Evolutionary conservation across 2,113 vertebrate species (phyloP).

Genomic region (Pseudois nayaur): DNA sequence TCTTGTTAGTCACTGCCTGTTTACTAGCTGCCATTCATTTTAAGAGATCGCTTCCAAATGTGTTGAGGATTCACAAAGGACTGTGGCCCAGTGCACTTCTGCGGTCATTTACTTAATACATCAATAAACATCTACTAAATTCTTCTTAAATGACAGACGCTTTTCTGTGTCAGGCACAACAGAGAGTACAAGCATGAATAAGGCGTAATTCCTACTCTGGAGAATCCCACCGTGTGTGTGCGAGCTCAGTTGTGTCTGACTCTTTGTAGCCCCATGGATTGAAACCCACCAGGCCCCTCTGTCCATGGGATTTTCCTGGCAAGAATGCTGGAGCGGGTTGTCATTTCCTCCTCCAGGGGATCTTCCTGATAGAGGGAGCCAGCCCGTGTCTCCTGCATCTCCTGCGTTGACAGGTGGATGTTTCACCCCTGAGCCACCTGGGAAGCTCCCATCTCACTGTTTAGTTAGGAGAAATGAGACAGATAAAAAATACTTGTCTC

Average conservation of each 20-base stretch:
- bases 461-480: background rate
- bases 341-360: background rate
- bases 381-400: rapidly evolving
- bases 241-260: background rate
- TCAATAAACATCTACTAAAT: background rate
- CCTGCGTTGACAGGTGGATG: background rate
- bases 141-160: background rate
- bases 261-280: background rate
- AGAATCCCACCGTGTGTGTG: background rate
- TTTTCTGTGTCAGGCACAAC: background rate
- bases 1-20: background rate
- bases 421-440: background rate
- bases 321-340: background rate
- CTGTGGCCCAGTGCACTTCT: background rate
- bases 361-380: background rate
- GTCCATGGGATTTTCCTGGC: background rate
- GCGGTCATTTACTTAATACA: background rate
- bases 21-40: background rate
- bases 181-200: background rate
- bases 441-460: background rate
- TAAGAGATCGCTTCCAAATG: background rate
- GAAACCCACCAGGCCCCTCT: background rate
- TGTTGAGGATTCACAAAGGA: background rate
- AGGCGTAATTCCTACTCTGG: background rate
- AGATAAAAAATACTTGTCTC: background rate